Conservation (phyloP, 2,113 vertebrate genomes). For the Mirza zaza region DNA sequence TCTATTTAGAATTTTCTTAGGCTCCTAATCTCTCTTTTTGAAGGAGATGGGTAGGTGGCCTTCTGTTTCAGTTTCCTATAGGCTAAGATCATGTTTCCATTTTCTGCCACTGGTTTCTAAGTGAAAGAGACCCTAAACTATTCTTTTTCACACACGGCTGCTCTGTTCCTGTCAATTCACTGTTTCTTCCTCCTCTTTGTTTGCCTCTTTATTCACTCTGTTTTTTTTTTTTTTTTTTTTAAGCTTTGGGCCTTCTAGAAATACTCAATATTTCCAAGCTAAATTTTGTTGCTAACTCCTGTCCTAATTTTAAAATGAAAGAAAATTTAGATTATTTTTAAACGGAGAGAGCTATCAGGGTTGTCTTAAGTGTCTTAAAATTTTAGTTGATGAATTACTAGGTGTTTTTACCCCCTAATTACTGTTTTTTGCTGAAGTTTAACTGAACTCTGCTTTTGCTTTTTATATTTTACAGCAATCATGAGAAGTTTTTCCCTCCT, state of each 20-base stretch:
- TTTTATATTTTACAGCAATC: conserved; percentile 89
- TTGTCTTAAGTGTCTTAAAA: not conserved
- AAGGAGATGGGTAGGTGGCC: not conserved
- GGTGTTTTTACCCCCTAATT: not conserved
- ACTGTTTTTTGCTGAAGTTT: conserved; percentile 20
- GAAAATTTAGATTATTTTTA: conserved; percentile 1
- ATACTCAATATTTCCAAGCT: not conserved
- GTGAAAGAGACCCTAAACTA: not conserved
- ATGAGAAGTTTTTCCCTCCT: conserved; percentile 99
- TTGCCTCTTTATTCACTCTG: not conserved
- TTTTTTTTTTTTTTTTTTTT: not conserved
- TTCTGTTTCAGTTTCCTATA: not conserved
- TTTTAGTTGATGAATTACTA: conserved; percentile 29
- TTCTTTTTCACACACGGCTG: rapidly evolving
- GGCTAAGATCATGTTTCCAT: not conserved
- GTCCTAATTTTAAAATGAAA: conserved; percentile 25
- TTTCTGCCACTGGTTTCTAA: not conserved
- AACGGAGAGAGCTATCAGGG: not conserved
- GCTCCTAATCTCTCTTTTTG: not conserved
- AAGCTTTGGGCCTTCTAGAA: not conserved
- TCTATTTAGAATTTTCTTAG: not conserved
- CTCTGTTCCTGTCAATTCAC: too few relatives aligned
- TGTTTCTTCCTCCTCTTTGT: not conserved
- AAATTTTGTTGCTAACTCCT: not conserved
- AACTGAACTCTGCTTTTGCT: conserved; percentile 32